Percentiles rank a stretch among this genome's conserved stretches.
Evolutionary conservation across 2,888 invertebrate genomes (phyloP).

Genomic region (Macrophya alboannulata): DNA sequence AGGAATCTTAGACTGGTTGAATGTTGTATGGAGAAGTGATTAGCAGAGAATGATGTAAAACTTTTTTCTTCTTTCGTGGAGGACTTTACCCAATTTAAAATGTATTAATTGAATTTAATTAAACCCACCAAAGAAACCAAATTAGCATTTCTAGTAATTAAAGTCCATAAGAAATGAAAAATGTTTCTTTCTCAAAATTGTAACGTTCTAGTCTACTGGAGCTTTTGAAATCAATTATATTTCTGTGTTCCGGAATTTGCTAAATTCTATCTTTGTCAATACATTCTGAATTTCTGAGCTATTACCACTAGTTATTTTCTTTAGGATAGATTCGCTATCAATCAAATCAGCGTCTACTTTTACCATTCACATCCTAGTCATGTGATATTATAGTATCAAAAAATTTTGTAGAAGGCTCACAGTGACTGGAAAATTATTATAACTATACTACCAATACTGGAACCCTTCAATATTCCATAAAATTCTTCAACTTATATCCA

Average conservation of each 20-base stretch:
- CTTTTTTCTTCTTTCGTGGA: neutral
- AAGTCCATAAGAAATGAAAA: neutral
- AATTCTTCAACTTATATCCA: neutral
- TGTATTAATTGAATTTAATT: conserved; percentile 25
- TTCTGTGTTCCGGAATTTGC: conserved; percentile 9
- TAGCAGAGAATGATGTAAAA: neutral
- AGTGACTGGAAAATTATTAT: conserved; percentile 40
- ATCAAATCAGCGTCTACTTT: conserved; percentile 32
- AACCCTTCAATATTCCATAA: conserved; percentile 27
- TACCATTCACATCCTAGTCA: conserved; percentile 31
- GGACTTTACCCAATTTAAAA: neutral
- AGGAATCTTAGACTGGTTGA: neutral
- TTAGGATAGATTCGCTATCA: neutral
- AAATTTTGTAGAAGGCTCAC: conserved; percentile 9
- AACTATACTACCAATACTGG: conserved; percentile 16
- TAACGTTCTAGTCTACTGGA: conserved; percentile 44
- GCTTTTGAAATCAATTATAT: conserved; percentile 15
- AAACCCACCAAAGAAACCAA: conserved; percentile 50
- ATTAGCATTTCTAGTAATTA: conserved; percentile 27
- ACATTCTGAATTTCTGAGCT: conserved; percentile 36
- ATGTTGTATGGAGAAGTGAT: conserved; percentile 35
- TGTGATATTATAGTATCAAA: conserved; percentile 18
- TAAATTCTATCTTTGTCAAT: neutral
- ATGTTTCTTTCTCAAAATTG: conserved; percentile 13
- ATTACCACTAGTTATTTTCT: neutral